Percentiles rank a stretch among this genome's conserved stretches.
phyloP scores from a whole-genome alignment of 2,113 vertebrate genomes.

The Odontesthes bonariensis region DNA sequence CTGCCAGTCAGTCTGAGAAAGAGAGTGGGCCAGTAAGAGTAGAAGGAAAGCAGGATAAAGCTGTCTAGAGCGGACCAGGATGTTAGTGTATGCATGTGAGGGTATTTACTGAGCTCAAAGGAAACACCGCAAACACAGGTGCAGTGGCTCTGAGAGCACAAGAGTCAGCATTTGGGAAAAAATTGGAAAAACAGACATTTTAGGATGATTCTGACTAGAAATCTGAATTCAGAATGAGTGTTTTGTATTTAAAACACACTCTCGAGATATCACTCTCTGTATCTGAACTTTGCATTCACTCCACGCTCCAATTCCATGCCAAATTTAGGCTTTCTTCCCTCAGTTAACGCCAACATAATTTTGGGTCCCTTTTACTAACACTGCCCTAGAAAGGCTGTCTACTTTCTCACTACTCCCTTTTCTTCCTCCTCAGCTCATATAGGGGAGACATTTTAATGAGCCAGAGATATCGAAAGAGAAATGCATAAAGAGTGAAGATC shows the following conservation, averaged over 20 bases:
- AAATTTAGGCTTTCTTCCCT: conserved; percentile 45
- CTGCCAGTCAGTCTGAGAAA: conserved; percentile 67
- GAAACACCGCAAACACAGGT: conserved; percentile 68
- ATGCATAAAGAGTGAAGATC: conserved; percentile 58
- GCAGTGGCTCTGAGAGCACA: conserved; percentile 51
- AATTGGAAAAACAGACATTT: conserved; percentile 37
- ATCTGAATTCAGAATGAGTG: conserved; percentile 28
- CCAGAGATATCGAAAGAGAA: conserved; percentile 56
- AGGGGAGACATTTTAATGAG: conserved; percentile 65
- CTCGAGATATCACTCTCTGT: neutral
- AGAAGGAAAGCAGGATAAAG: conserved; percentile 31
- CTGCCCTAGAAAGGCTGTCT: conserved; percentile 47
- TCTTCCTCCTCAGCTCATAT: conserved; percentile 31
- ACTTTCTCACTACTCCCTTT: conserved; percentile 39
- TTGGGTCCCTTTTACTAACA: conserved; percentile 22
- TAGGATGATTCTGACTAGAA: conserved; percentile 42
- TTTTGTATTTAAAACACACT: conserved; percentile 33
- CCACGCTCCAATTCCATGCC: conserved; percentile 45
- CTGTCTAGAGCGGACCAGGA: conserved; percentile 40
- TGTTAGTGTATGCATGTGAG: conserved; percentile 62
- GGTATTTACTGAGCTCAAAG: conserved; percentile 67
- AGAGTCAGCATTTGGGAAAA: conserved; percentile 35
- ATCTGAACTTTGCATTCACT: conserved; percentile 36
- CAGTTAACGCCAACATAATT: conserved; percentile 32
- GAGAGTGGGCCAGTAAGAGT: conserved; percentile 43